These are phyloP conservation scores for Naja naja DNA, from an alignment of 2,113 vertebrate genomes.

Conservation along the genomic window DNA sequence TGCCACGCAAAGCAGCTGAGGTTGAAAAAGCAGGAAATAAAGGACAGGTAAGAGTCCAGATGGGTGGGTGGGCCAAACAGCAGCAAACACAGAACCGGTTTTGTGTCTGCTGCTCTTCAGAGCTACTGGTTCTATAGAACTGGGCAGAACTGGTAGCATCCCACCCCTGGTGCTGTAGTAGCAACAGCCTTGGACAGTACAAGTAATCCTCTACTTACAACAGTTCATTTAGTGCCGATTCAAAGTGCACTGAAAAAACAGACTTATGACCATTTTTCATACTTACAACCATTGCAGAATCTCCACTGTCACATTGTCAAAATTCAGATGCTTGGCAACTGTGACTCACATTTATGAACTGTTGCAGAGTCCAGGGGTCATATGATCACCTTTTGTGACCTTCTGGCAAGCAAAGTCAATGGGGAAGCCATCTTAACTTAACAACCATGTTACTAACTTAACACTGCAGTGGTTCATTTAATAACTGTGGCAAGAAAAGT, in stretches of 20 bases:
- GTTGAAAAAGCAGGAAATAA: too few relatives aligned
- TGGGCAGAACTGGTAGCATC: too few relatives aligned
- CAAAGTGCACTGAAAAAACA: neutral
- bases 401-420: neutral
- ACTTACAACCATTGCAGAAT: neutral
- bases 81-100: too few relatives aligned
- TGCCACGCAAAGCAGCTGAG: too few relatives aligned
- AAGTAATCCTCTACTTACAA: neutral
- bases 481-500: neutral
- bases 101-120: too few relatives aligned
- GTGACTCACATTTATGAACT: neutral
- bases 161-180: too few relatives aligned
- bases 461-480: neutral
- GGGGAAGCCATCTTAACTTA: neutral
- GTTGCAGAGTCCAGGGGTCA: neutral
- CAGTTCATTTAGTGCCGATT: neutral
- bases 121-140: too few relatives aligned
- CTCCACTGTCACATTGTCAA: neutral
- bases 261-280: neutral
- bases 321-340: neutral
- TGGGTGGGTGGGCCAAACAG: too few relatives aligned
- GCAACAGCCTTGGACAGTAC: neutral
- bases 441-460: neutral
- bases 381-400: neutral
- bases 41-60: too few relatives aligned